Percentiles rank a stretch among this genome's conserved stretches.
phyloP scores from a whole-genome alignment of 2,797 vertebrate species.

The Oreochromis mossambicus region DNA sequence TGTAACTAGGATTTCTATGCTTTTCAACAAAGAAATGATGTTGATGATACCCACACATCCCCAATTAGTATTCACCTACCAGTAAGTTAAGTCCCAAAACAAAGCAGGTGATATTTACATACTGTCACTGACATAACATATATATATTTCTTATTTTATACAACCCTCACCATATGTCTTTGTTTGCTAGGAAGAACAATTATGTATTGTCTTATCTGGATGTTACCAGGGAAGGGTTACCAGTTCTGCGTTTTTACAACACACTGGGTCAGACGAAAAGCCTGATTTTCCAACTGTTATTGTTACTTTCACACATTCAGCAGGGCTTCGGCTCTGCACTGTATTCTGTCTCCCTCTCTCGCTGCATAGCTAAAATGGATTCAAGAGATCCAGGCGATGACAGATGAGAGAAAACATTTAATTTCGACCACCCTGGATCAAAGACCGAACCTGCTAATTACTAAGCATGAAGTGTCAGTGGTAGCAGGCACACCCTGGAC shows the following conservation, averaged over 20 bases:
- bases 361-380: background rate
- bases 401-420: conserved; percentile 56
- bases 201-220: background rate
- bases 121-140: background rate
- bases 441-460: conserved; percentile 62
- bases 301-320: background rate
- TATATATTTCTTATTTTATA: background rate
- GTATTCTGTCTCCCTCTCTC: background rate
- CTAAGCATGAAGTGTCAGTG: conserved; percentile 49
- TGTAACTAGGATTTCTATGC: background rate
- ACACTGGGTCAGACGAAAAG: background rate
- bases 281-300: background rate
- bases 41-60: background rate
- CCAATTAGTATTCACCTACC: background rate
- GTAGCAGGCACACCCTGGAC: conserved; percentile 45
- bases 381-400: background rate
- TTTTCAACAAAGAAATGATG: background rate
- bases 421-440: conserved; percentile 53
- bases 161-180: background rate
- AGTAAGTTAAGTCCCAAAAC: background rate
- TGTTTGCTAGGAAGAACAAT: background rate
- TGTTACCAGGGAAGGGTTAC: background rate
- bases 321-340: background rate
- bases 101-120: background rate
- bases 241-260: background rate